Conservation (phyloP, 2,113 vertebrate genomes). For the Chaetura pelagica region DNA sequence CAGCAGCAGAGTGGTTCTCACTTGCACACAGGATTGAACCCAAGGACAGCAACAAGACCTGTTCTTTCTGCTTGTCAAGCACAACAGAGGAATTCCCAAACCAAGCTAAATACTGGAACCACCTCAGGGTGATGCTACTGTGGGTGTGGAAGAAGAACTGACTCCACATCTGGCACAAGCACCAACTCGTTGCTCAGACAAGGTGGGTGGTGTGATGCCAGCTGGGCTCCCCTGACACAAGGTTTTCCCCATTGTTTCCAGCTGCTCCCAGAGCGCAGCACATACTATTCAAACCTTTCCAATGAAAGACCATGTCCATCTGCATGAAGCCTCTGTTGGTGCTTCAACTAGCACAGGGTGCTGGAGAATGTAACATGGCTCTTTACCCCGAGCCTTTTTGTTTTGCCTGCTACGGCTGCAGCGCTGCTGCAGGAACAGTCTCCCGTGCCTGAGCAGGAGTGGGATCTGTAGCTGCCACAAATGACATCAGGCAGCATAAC, state of each 20-base stretch:
- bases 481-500: conserved; percentile 60
- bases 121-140: neutral
- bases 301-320: fast-evolving
- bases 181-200: fast-evolving
- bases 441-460: neutral
- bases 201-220: fast-evolving
- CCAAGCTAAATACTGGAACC: neutral
- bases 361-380: fast-evolving
- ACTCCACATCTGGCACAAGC: neutral
- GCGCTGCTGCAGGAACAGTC: neutral
- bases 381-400: fast-evolving
- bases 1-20: neutral
- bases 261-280: neutral
- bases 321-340: neutral
- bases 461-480: conserved; percentile 49
- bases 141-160: neutral
- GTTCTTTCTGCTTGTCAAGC: neutral
- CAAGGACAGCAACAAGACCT: fast-evolving
- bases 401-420: neutral
- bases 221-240: fast-evolving
- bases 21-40: fast-evolving
- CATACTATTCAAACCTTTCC: neutral
- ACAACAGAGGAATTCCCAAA: neutral
- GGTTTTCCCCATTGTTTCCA: fast-evolving
- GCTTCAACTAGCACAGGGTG: neutral